phyloP scores from a whole-genome alignment of 1,140 invertebrate genomes.

The Rhyacophila brunnea region DNA sequence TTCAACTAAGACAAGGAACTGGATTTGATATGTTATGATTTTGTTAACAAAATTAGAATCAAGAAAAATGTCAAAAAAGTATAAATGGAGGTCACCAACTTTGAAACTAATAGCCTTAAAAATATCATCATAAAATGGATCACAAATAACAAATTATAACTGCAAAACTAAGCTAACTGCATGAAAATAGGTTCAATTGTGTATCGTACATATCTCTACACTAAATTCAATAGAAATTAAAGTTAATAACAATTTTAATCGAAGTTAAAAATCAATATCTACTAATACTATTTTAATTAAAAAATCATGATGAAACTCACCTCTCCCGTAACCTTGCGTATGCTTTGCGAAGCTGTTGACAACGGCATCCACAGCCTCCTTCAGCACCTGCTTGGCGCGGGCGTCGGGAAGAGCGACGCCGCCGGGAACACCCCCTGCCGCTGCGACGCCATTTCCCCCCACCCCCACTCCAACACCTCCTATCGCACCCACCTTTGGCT shows the following conservation, averaged over 20 bases:
- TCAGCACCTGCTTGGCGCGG: slow-evolving; percentile 69
- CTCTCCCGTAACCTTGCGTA: slow-evolving; percentile 73
- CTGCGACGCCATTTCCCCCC: background rate
- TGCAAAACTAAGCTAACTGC: background rate
- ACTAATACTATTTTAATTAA: background rate
- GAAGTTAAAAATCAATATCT: background rate
- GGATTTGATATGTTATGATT: no score
- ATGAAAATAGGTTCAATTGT: background rate
- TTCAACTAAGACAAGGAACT: no score
- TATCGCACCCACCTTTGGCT: slow-evolving; percentile 25
- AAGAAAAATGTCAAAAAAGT: no score
- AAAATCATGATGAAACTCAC: slow-evolving; percentile 46
- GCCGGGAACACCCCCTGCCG: slow-evolving; percentile 27
- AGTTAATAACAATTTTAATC: background rate
- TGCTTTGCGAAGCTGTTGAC: slow-evolving; percentile 79
- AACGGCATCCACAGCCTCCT: slow-evolving; percentile 75
- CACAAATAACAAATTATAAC: no score
- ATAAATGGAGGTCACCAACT: no score
- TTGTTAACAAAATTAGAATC: no score
- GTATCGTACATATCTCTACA: background rate
- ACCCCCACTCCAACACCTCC: slow-evolving; percentile 15
- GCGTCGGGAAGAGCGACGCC: slow-evolving; percentile 56
- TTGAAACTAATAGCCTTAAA: no score
- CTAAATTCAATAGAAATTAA: background rate
- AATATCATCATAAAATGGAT: no score